These are phyloP conservation scores for Machimus atricapillus DNA, from an alignment of 2,888 invertebrate species.

Conservation along the genomic window DNA sequence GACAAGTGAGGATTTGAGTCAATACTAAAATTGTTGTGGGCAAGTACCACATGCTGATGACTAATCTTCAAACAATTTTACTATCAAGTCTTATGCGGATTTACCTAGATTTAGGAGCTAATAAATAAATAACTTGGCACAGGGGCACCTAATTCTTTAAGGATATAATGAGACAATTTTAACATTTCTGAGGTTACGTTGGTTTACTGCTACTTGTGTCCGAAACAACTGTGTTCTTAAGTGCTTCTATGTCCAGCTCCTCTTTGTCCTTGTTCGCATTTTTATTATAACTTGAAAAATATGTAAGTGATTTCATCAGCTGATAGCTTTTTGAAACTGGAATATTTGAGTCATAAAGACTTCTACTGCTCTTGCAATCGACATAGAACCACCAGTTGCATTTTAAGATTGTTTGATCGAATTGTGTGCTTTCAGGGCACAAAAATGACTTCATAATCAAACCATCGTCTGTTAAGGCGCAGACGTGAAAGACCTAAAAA, in stretches of 20 bases:
- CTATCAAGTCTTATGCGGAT: slow-evolving; percentile 13
- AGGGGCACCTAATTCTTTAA: background rate
- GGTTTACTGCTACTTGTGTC: slow-evolving; percentile 25
- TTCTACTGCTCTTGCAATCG: slow-evolving; percentile 82
- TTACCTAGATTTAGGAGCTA: background rate
- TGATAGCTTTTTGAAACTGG: slow-evolving; percentile 92
- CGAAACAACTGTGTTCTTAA: slow-evolving; percentile 49
- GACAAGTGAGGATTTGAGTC: slow-evolving; percentile 5
- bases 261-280: slow-evolving; percentile 57
- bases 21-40: slow-evolving; percentile 19
- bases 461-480: slow-evolving; percentile 87
- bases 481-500: slow-evolving; percentile 85
- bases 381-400: slow-evolving; percentile 97
- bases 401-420: slow-evolving; percentile 89
- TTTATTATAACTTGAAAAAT: slow-evolving; percentile 85
- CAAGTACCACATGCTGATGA: background rate
- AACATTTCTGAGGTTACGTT: background rate
- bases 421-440: slow-evolving; percentile 88
- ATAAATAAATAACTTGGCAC: slow-evolving; percentile 35
- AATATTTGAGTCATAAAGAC: slow-evolving; percentile 86
- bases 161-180: background rate
- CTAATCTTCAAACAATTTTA: slow-evolving; percentile 11
- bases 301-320: slow-evolving; percentile 87
- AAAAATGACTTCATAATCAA: slow-evolving; percentile 90
- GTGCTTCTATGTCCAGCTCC: slow-evolving; percentile 48